Percentiles rank a stretch among this genome's conserved stretches.
These are phyloP conservation scores for Alsophila aescularia DNA, from an alignment of 2,888 invertebrate genomes.

Conservation along the genomic window DNA sequence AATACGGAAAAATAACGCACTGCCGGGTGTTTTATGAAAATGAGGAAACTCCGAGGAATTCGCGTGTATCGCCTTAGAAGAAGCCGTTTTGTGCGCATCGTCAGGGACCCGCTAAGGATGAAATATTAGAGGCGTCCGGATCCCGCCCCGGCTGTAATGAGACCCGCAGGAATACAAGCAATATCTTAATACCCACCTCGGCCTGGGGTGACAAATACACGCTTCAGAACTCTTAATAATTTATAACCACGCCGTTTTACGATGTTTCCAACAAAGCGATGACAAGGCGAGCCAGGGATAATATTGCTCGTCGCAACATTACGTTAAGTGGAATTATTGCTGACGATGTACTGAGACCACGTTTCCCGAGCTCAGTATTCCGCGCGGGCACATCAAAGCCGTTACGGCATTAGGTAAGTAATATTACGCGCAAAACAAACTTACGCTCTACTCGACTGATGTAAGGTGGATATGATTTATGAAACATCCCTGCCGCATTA, in stretches of 20 bases:
- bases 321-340: constrained; percentile 67
- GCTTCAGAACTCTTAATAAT: constrained; percentile 80
- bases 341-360: constrained; percentile 55
- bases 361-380: constrained; percentile 52
- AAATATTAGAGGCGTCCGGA: constrained; percentile 75
- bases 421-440: constrained; percentile 55
- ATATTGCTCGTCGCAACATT: constrained; percentile 60
- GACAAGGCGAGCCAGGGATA: constrained; percentile 63
- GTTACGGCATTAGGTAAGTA: constrained; percentile 52
- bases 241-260: constrained; percentile 74
- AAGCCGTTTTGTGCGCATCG: constrained; percentile 47
- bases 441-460: constrained; percentile 55
- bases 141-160: constrained; percentile 74
- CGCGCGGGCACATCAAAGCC: constrained; percentile 62
- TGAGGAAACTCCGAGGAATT: constrained; percentile 53
- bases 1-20: constrained; percentile 47
- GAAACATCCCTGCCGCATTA: constrained; percentile 51
- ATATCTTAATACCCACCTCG: constrained; percentile 81
- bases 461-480: constrained; percentile 55
- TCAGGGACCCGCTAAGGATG: constrained; percentile 63
- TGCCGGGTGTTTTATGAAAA: constrained; percentile 63
- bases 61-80: constrained; percentile 53
- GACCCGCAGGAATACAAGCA: constrained; percentile 80
- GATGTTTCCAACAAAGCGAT: constrained; percentile 63
- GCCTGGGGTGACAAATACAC: constrained; percentile 78